phyloP scores from a whole-genome alignment of 1,140 invertebrate species.

The Dreissena rostriformis region DNA sequence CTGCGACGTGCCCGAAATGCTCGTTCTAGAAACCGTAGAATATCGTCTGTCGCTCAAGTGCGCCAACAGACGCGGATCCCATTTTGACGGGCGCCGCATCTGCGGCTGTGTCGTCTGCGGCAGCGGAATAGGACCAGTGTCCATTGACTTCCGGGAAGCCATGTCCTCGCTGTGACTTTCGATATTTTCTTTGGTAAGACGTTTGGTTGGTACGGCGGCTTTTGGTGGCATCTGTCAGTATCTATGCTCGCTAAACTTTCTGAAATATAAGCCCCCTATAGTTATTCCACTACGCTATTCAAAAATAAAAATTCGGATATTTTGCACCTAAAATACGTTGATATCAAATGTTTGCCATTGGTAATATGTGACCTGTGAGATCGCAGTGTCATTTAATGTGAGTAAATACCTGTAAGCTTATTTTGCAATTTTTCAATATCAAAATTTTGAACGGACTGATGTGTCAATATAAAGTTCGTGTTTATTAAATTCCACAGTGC shows the following conservation, averaged over 20 bases:
- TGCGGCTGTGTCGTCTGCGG: conserved; percentile 42
- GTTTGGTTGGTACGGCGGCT: not conserved
- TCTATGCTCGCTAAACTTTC: too few species aligned
- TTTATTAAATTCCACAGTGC: too few species aligned
- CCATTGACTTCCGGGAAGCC: conserved; percentile 24
- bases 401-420: too few species aligned
- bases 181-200: conserved; percentile 49
- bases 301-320: conserved; percentile 67
- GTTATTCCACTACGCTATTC: conserved; percentile 66
- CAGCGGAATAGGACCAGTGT: not conserved
- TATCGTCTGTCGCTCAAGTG: conserved; percentile 59
- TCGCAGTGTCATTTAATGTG: too few species aligned
- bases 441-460: too few species aligned
- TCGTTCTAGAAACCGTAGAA: conserved; percentile 69
- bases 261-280: too few species aligned
- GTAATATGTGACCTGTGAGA: too few species aligned
- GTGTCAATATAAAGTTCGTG: too few species aligned
- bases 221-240: conserved; percentile 40
- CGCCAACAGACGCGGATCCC: conserved; percentile 25
- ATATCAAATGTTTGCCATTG: too few species aligned
- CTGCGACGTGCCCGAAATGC: conserved; percentile 59
- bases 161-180: conserved; percentile 26
- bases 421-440: too few species aligned
- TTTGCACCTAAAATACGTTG: too few species aligned
- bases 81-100: conserved; percentile 48